Evolutionary conservation across 2,888 invertebrate genomes (phyloP), one percentile per base, ranked within the genome.

Genomic region (Drosophila vallismaia): DNA sequence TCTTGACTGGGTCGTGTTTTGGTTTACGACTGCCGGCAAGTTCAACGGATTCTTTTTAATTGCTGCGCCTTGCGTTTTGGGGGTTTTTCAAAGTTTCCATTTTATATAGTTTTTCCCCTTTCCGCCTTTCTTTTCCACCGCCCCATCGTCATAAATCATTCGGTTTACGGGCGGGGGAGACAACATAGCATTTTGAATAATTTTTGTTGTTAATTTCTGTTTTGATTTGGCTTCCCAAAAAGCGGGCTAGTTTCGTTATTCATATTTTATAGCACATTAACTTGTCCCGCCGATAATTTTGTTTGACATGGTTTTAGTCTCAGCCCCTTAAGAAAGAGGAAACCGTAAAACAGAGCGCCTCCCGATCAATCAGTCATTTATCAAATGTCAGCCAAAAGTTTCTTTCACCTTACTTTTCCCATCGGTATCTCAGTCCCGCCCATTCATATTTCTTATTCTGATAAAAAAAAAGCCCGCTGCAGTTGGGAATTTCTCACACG

Each of bases 21-120:
- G 48, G 52, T 67, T 62, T 75, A 74, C 72, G 75, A 45, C 72
- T 64, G 64, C 71, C 86, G 79, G 86, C 80, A 67, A 74, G 80
- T 80, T 83, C 75, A 76, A 78, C 80, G 64, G 75, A 76, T 64
- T 83, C 19, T 19, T 84, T 83, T 86, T 86, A 83, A 83, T 83
- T 83, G 86, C 80, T 68, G 70, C 66, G 60, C 66, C 70, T 78
- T 74, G 72, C 74, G 77, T 76, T 80, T 60, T 49, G 60, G 60
- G 58, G 31, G 58, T 48, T 62, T 78, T 73, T 53, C 66, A 74
- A 71, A 79, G 79, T 77, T 76, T 54, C 51, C 46, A 45, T 71
- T 66, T 72, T 66, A 70, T 70, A 46, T 24, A 52, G 31, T 52
- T 59, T 56, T 40, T 50, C 44, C 55, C 54, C 60, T 19, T 19